phyloP scores from a whole-genome alignment of 1,140 invertebrate genomes.

The Bilobella aurantiaca region DNA sequence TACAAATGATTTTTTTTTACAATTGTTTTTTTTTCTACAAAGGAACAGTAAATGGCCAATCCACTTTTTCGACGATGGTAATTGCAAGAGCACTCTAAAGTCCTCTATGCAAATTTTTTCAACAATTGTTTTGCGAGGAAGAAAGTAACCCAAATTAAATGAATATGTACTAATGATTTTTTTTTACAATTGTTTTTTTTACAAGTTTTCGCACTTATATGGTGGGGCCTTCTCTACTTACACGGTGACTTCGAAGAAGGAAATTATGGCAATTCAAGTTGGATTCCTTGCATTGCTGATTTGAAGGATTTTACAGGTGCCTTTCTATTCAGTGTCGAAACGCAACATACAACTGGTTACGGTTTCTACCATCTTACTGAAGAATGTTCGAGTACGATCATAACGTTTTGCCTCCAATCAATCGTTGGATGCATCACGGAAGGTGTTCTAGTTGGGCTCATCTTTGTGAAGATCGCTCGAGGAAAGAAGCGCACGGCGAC shows the following conservation, averaged over 20 bases:
- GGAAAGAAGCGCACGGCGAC: conserved; percentile 88
- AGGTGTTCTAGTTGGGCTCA: conserved; percentile 65
- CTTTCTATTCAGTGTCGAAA: conserved; percentile 29
- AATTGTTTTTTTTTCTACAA: too few species aligned
- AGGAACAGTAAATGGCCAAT: too few species aligned
- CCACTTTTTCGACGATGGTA: too few species aligned
- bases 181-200: not conserved
- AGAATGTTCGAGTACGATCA: conserved; percentile 16
- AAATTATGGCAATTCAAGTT: not conserved
- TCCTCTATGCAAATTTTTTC: too few species aligned
- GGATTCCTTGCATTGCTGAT: conserved; percentile 14
- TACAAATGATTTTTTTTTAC: too few species aligned
- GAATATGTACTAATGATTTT: too few species aligned
- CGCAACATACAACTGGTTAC: conserved; percentile 28
- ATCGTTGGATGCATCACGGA: conserved; percentile 65
- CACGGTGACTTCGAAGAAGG: conserved; percentile 17
- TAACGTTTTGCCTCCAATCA: conserved; percentile 24
- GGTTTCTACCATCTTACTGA: conserved; percentile 23
- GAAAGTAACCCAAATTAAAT: too few species aligned
- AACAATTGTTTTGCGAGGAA: too few species aligned
- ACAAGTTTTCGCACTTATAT: conserved; percentile 20
- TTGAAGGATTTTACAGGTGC: conserved; percentile 20
- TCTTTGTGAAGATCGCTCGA: conserved; percentile 76
- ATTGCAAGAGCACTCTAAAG: too few species aligned
- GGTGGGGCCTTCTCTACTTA: conserved; percentile 17